Base-by-base conservation (phyloP, 2,888 invertebrate genomes). In the Crematogaster levior region DNA sequence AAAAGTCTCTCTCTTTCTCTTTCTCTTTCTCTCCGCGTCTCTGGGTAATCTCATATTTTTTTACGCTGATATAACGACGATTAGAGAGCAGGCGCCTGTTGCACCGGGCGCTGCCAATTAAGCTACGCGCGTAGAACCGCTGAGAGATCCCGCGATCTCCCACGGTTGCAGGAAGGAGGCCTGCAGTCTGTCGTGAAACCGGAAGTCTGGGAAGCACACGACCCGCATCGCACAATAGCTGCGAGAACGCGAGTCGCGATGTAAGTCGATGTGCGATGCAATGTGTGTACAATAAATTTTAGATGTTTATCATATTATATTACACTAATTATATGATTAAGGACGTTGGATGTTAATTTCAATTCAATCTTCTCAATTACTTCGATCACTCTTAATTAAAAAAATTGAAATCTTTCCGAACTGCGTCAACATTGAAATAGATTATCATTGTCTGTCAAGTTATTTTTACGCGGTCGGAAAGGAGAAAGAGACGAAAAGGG, bases 21-120 rank as follows among this genome's bases (percentile, higher is more conserved):
- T n/a, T n/a, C n/a, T n/a, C n/a, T n/a, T n/a, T n/a, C n/a, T n/a
- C 85, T 24, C 48, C 74, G 56, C 58, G 27, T 18, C 72, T 10
- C 48, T 12, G 75, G 84, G 85, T 83, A 77, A 83, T 80, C 81
- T 83, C 83, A 84, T 56, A 70, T 79, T 43, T 56, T 84, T 85
- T 85, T 65, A 48, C 80, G 85, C 87, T 87, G 90, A 90, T 88
- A 84, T 86, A 90, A 89, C 88, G 85, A 82, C 84, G 88, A 89
- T 89, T 89, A 86, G 80, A 82, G 84, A 83, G 79, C 70, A 77
- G 82, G 83, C 83, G 85, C 82, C 83, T 58, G 84, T 53, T 66
- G 84, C 75, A 65, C 37, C 58, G 43, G 34, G 46, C 60, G 77
- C 68, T 88, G 84, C 88, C 90, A 89, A 90, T 90, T 88, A 90